Conservation (phyloP, 2,888 invertebrate genomes). For the Caenorhabditis zanzibari region DNA sequence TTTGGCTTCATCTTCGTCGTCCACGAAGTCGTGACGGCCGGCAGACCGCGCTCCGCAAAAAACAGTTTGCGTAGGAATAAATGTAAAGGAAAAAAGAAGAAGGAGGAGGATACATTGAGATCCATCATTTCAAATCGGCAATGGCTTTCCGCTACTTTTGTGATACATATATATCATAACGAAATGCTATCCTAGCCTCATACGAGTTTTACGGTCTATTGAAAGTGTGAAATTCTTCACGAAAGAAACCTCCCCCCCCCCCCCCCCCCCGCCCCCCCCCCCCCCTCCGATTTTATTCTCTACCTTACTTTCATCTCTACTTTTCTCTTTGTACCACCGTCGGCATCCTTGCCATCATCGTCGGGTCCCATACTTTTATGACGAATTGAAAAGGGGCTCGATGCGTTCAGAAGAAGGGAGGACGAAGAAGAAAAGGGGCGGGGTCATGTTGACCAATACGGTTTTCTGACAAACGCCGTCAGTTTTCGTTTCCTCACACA, state of each 20-base stretch:
- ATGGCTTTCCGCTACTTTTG: constrained; percentile 65
- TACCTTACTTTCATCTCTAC: constrained; percentile 1
- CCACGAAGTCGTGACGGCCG: constrained; percentile 13
- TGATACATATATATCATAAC: constrained; percentile 59
- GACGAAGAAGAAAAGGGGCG: constrained; percentile 14
- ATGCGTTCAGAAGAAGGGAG: constrained; percentile 9
- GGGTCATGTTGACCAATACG: constrained; percentile 59
- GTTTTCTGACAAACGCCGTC: constrained; percentile 42
- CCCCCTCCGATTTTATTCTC: constrained; percentile 24
- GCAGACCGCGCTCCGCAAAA: constrained; percentile 49
- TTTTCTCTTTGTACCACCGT: background rate
- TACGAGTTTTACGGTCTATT: constrained; percentile 65
- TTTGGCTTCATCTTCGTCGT: constrained; percentile 26
- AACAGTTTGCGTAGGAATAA: constrained; percentile 53
- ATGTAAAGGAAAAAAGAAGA: constrained; percentile 21
- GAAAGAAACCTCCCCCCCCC: background rate
- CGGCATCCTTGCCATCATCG: constrained; percentile 41
- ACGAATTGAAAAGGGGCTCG: constrained; percentile 43
- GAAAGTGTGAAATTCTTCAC: constrained; percentile 58
- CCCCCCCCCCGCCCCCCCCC: no score
- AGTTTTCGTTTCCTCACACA: constrained; percentile 35
- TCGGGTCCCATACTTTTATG: constrained; percentile 35
- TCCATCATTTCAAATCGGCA: constrained; percentile 66
- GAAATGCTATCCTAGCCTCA: constrained; percentile 27
- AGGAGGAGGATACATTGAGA: constrained; percentile 56